Conservation (phyloP, 1,140 invertebrate species). For the Mya arenaria region DNA sequence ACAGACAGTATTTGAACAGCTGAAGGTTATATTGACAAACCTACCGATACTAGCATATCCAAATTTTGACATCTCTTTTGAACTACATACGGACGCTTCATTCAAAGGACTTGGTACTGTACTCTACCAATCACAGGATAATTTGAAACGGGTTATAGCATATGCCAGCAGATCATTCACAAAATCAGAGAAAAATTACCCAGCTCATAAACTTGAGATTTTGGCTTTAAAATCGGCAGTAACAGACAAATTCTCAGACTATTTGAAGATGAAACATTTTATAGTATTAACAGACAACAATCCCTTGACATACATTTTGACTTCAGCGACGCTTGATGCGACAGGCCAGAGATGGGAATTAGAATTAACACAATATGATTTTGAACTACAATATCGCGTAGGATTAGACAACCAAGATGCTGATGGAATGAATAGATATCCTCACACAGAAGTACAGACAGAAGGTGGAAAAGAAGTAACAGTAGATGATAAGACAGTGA, state of each 20-base stretch:
- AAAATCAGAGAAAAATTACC: conserved; percentile 55
- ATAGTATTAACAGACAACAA: conserved; percentile 54
- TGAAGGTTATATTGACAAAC: conserved; percentile 53
- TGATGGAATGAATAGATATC: conserved; percentile 19
- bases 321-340: conserved; percentile 45
- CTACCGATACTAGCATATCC: conserved; percentile 63
- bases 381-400: conserved; percentile 25
- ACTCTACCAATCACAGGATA: conserved; percentile 61
- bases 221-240: conserved; percentile 49
- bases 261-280: conserved; percentile 44
- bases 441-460: neutral
- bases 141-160: conserved; percentile 57
- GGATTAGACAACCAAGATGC: conserved; percentile 42
- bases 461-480: neutral
- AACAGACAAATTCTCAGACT: conserved; percentile 46
- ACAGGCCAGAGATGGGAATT: conserved; percentile 35
- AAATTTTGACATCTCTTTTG: conserved; percentile 49
- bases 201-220: conserved; percentile 50
- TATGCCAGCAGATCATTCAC: conserved; percentile 53
- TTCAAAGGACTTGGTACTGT: conserved; percentile 67
- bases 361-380: conserved; percentile 4
- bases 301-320: conserved; percentile 45
- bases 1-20: conserved; percentile 53
- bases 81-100: conserved; percentile 61
- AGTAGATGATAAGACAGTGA: conserved; percentile 10